Evolutionary conservation across 2,888 invertebrate genomes (phyloP), one percentile per base, ranked within the genome.

Genomic region (Xestoiulus laeticollis): DNA sequence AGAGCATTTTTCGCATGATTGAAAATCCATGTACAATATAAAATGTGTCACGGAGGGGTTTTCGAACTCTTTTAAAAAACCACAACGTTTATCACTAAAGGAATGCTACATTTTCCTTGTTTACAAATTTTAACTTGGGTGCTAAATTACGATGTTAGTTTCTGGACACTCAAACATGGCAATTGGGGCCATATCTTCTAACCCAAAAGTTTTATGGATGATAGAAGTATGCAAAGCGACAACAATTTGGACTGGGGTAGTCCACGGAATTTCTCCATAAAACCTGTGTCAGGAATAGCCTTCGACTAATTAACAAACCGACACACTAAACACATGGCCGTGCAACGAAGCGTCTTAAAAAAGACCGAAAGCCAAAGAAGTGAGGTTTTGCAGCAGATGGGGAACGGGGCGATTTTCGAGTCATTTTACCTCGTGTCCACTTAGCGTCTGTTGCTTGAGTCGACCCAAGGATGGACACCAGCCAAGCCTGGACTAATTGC

Each of bases 401-500:
- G 12, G n/a, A 68, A 68, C 26, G 68, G 68, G 68, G 53, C 48
- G 12, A 16, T 16, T 48, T 48, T 48, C 48, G 48, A 59, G 68
- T 68, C 68, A 68, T 78, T 30, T 78, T 78, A 30, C 78, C 30
- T 30, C 30, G n/a, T 78, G 78, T 78, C 78, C 78, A 78, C 78
- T 78, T 78, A 16, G 16, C 78, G 78, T 78, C 78, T 78, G 78
- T 78, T 78, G 30, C 78, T 30, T 10, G 22, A n/a, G 68, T 68
- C 22, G 22, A n/a, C 78, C 78, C 26, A 59, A 30, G 78, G 30
- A 78, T 30, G 78, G 78, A 78, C 78, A 78, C 78, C 78, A 78
- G 78, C 78, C 78, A 78, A 26, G 78, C 78, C 78, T 8, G 78
- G 78, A 30, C 78, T 78, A 78, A 78, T 78, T 78, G 78, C 78